Percentiles rank a stretch among this genome's conserved stretches.
phyloP scores from a whole-genome alignment of 2,888 invertebrate genomes.

The Diarsia rubi region DNA sequence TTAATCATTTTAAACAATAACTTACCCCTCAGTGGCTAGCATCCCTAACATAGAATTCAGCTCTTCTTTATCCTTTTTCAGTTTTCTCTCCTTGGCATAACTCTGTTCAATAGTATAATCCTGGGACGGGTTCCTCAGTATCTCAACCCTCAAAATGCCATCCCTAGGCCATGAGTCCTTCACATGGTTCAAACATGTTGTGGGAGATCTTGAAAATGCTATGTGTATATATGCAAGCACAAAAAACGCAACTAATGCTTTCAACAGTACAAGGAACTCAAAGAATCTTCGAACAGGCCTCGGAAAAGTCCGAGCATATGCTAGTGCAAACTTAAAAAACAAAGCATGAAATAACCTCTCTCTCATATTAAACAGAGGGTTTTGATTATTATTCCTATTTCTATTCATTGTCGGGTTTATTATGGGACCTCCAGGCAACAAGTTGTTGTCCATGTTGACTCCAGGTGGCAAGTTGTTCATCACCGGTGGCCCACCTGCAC shows the following conservation, averaged over 20 bases:
- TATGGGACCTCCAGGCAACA: constrained; percentile 90
- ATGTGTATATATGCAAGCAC: constrained; percentile 98
- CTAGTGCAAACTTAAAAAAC: constrained; percentile 97
- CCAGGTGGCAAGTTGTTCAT: constrained; percentile 88
- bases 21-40: constrained; percentile 92
- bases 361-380: constrained; percentile 95
- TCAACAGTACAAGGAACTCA: constrained; percentile 95
- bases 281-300: constrained; percentile 95
- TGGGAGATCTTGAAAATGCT: constrained; percentile 97
- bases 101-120: constrained; percentile 95
- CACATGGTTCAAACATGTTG: constrained; percentile 97
- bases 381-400: constrained; percentile 92
- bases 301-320: constrained; percentile 97
- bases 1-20: constrained; percentile 28
- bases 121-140: constrained; percentile 93
- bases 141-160: constrained; percentile 98
- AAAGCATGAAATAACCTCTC: constrained; percentile 98
- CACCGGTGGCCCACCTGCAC: constrained; percentile 81
- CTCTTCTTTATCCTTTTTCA: constrained; percentile 93
- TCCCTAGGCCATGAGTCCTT: constrained; percentile 98
- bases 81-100: constrained; percentile 95
- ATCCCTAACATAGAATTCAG: constrained; percentile 91
- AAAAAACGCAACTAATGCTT: constrained; percentile 95
- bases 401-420: constrained; percentile 89
- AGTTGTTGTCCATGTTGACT: constrained; percentile 89